phyloP scores from a whole-genome alignment of 2,113 vertebrate genomes.

The Nicator chloris region DNA sequence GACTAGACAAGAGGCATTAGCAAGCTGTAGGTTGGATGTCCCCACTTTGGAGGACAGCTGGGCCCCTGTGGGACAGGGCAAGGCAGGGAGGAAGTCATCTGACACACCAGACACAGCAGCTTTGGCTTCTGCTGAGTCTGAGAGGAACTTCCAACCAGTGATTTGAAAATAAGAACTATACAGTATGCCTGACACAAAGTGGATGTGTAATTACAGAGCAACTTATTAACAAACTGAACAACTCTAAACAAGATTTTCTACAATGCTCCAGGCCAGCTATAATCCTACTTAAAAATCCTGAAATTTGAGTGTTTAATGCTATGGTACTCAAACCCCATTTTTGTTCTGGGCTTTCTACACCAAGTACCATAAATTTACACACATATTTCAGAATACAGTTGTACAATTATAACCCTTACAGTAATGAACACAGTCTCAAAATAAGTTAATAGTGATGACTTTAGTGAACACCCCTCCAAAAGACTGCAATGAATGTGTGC shows the following conservation, averaged over 20 bases:
- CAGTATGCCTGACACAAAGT: background rate
- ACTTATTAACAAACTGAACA: background rate
- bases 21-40: background rate
- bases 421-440: background rate
- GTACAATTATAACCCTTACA: background rate
- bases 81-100: background rate
- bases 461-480: background rate
- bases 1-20: background rate
- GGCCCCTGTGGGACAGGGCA: background rate
- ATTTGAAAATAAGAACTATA: background rate
- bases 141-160: background rate
- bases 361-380: background rate
- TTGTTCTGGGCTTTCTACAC: background rate
- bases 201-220: background rate
- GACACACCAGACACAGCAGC: background rate
- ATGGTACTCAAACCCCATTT: background rate
- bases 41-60: background rate
- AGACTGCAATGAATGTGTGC: rapidly evolving
- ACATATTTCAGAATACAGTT: background rate
- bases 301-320: background rate
- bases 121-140: background rate
- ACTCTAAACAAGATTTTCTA: background rate
- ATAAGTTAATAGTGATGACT: background rate
- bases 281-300: background rate
- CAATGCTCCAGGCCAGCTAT: background rate